These are phyloP conservation scores for Baccha elongata DNA, from an alignment of 2,888 invertebrate species.

Conservation along the genomic window DNA sequence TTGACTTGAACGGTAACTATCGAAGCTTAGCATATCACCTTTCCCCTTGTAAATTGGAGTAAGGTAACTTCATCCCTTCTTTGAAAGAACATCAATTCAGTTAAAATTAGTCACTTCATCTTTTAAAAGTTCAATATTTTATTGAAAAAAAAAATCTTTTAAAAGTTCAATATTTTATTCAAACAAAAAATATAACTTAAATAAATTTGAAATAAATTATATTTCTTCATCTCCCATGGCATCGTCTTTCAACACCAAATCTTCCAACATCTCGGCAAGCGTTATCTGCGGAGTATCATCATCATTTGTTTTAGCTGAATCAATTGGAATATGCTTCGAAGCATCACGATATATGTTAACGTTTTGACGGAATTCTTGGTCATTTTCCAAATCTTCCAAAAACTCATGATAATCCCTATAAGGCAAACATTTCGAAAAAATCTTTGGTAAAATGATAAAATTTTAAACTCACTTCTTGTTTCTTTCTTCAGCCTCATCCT, in stretches of 20 bases:
- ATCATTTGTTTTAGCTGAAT: constrained; percentile 85
- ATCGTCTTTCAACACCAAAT: constrained; percentile 89
- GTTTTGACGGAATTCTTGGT: constrained; percentile 93
- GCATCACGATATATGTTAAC: constrained; percentile 94
- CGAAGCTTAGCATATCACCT: too few species aligned
- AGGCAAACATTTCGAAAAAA: constrained; percentile 58
- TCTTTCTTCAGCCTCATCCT: constrained; percentile 86
- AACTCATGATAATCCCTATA: constrained; percentile 96
- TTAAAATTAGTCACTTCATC: too few species aligned
- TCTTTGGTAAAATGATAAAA: constrained; percentile 75
- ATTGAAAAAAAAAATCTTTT: too few species aligned
- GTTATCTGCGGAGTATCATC: constrained; percentile 89
- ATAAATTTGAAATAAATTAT: constrained; percentile 20
- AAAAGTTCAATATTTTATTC: constrained; percentile 1
- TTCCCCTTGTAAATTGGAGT: too few species aligned
- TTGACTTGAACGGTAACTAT: too few species aligned
- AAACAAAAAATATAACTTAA: neutral
- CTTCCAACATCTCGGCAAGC: constrained; percentile 96
- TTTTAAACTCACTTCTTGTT: constrained; percentile 84
- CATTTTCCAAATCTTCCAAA: constrained; percentile 98
- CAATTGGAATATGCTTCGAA: constrained; percentile 83
- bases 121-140: too few species aligned
- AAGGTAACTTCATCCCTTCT: too few species aligned
- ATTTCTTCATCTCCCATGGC: constrained; percentile 86
- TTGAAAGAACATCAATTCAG: too few species aligned